Evolutionary conservation across 2,888 invertebrate genomes (phyloP).

Genomic region (Patella pellucida): DNA sequence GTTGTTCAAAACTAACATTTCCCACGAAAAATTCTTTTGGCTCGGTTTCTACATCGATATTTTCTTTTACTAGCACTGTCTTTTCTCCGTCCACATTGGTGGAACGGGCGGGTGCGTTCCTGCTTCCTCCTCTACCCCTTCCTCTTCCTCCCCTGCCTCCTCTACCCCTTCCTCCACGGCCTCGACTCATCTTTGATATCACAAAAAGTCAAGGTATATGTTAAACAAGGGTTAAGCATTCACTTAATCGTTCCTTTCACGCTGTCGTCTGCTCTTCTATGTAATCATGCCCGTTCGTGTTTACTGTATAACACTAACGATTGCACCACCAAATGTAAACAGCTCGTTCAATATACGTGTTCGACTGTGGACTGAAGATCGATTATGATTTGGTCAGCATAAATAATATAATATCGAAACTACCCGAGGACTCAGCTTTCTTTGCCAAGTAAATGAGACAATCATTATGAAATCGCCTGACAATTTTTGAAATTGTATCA

Average conservation of each 20-base stretch:
- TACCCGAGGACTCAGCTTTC: too few relatives aligned
- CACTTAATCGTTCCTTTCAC: not conserved
- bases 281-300: not conserved
- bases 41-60: constrained; percentile 53
- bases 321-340: not conserved
- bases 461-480: too few relatives aligned
- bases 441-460: too few relatives aligned
- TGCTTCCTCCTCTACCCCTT: constrained; percentile 17
- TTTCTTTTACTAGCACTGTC: constrained; percentile 26
- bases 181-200: constrained; percentile 30
- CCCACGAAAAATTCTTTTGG: constrained; percentile 60
- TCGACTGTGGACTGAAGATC: too few relatives aligned
- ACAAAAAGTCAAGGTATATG: too few relatives aligned
- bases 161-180: constrained; percentile 39
- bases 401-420: too few relatives aligned
- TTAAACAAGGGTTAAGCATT: too few relatives aligned
- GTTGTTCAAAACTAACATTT: constrained; percentile 58
- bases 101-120: constrained; percentile 13
- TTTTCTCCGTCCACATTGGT: constrained; percentile 13
- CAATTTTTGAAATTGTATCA: too few relatives aligned
- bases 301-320: not conserved
- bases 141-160: constrained; percentile 32
- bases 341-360: not conserved
- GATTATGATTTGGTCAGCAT: too few relatives aligned
- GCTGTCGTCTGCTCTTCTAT: not conserved